phyloP scores from a whole-genome alignment of 1,140 invertebrate species.

The Drosophila paulistorum region DNA sequence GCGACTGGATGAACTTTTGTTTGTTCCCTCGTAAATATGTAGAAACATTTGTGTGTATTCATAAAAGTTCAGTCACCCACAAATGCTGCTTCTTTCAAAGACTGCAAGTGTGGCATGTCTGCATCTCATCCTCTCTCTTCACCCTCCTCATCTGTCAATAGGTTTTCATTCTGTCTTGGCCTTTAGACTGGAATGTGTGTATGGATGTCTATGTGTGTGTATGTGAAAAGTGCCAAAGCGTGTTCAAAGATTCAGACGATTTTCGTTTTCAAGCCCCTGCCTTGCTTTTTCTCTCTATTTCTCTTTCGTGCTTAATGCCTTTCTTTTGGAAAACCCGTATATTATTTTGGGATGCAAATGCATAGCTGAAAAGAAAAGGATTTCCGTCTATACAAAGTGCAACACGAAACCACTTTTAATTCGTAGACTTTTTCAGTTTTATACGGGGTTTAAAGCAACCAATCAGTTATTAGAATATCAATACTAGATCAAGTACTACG shows the following conservation, averaged over 20 bases:
- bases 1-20: not conserved
- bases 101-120: conserved; percentile 10
- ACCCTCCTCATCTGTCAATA: conserved; percentile 2
- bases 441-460: too few species aligned
- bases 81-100: conserved; percentile 5
- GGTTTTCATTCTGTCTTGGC: not conserved
- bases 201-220: not conserved
- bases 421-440: not conserved
- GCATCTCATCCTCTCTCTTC: not conserved
- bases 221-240: conserved; percentile 69
- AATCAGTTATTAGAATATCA: not conserved
- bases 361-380: conserved; percentile 1
- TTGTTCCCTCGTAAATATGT: conserved; percentile 2
- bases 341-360: conserved; percentile 13
- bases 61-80: conserved; percentile 12
- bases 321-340: conserved; percentile 8
- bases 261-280: conserved; percentile 5
- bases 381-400: conserved; percentile 3
- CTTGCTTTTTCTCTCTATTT: conserved; percentile 11
- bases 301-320: conserved; percentile 16
- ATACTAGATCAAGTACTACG: not conserved
- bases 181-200: not conserved
- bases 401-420: conserved; percentile 1
- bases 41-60: conserved; percentile 3
- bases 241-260: conserved; percentile 80